Base-by-base conservation (phyloP, 2,797 vertebrate species). In the Buphagus erythrorhynchus region DNA sequence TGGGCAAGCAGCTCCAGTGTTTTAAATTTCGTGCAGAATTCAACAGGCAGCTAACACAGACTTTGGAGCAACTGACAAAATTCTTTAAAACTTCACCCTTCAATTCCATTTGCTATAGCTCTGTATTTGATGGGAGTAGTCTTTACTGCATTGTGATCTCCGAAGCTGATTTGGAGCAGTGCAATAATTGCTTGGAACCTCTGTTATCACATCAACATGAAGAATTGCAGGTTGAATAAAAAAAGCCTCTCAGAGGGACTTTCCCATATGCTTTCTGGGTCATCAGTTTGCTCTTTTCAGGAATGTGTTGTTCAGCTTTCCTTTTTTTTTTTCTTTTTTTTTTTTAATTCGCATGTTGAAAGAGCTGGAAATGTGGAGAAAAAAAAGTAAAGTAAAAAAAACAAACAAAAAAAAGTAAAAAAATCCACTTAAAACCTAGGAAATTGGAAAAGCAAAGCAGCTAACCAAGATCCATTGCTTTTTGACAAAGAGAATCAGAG, bases 231-330 rank as follows among this genome's bases (percentile, higher is more conserved):
- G 26, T 11, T 43, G 83, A 78, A 65, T 75, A 22, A 72, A 86
- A 88, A 79, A 66, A 46, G 45, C 8, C 29, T 77, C 33, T 61
- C 33, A 28, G 35, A 71, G 58, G 22, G 16, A 65, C 73, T 95
- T 96, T 88, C 57, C 72, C 49, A 42, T 67, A 16, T 61, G 21
- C 40, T 88, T 95, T 91, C 76, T 75, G 86, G 80, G 58, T 88
- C 94, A 86, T 63, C 57, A 81, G 62, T 90, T 92, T 90, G 54
- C 17, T 78, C 62, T 77, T 72, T 42, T 90, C 73, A 81, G 90
- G 82, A 88, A 86, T 88, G 81, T 91, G 82, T 4, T 72, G 38
- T 87, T 91, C 54, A 82, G 49, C 52, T 66, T 93, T 26, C 17
- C 19, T 57, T 55, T 33, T n/a, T 15, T 26, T 6, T 31, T 28